Base-by-base conservation (phyloP, 2,888 invertebrate genomes). In the Dryomyza anilis region DNA sequence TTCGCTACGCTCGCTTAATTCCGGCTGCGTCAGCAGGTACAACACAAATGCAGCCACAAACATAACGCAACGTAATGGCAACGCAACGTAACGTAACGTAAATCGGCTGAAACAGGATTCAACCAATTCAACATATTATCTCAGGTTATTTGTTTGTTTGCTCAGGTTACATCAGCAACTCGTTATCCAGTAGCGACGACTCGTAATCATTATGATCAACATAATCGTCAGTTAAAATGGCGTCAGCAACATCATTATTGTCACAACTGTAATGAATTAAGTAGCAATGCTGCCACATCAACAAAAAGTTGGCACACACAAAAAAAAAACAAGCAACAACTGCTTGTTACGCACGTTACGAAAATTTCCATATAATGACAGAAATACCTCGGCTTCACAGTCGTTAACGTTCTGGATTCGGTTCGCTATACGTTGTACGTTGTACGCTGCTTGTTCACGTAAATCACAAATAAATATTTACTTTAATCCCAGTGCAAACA, bases 381-480 rank as follows among this genome's bases (percentile, higher is more conserved):
- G 10, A 16, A 23, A 48, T 48, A 23, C 46, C 21, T 33, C 12
- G 6, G 6, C 7, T 33, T 33, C 6, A 33, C 12, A 46, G 19
- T 46, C 21, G 3, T 3, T 21, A 8, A 46, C 12, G 46, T 19
- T 16, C 19, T 46, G 2, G 46, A 3, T n/a, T n/a, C 19, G 46
- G 8, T 10, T 46, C 16, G 3, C 16, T 19, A n/a, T 16, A 8
- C 46, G 39, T 3, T n/a, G 39, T 12, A 14, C 12, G 33, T 45
- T 19, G 16, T 3, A 16, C 10, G 19, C n/a, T 16, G 43, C 27
- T 8, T 25, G 36, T 36, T 36, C 43, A 43, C 43, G 39, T 57
- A 43, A 57, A 43, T 57, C 39, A 43, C 27, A 43, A 57, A 57
- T 43, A 57, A 57, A 57, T 43, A 57, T 57, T 57, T 57, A 57